Evolutionary conservation across 1,140 invertebrate genomes (phyloP).

Genomic region (Caenorhabditis tropicalis): DNA sequence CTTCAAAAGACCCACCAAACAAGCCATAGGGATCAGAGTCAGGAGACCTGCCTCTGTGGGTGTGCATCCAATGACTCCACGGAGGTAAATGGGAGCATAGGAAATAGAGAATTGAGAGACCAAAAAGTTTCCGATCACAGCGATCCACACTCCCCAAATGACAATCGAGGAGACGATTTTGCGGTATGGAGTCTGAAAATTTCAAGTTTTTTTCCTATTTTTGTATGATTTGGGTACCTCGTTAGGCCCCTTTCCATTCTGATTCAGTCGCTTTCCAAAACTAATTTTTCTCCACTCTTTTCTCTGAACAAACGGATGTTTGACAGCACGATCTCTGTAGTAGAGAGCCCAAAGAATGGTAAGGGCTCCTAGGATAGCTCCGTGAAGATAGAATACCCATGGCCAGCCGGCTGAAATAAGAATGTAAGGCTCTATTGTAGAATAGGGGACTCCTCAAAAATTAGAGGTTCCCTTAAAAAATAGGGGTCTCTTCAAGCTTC

Average conservation of each 20-base stretch:
- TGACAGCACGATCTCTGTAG: constrained; percentile 52
- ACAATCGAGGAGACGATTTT: constrained; percentile 52
- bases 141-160: constrained; percentile 61
- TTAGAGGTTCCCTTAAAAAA: too few relatives aligned
- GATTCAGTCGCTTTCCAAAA: constrained; percentile 35
- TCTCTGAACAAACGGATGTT: constrained; percentile 53
- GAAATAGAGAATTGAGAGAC: constrained; percentile 60
- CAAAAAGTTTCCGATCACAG: constrained; percentile 55
- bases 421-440: neutral
- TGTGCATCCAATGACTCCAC: constrained; percentile 43
- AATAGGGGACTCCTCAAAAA: too few relatives aligned
- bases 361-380: constrained; percentile 30
- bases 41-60: constrained; percentile 52
- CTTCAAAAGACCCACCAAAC: neutral
- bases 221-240: neutral
- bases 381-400: constrained; percentile 56
- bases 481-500: too few relatives aligned
- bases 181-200: constrained; percentile 54
- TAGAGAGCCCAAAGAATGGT: constrained; percentile 53
- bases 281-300: constrained; percentile 52
- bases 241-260: neutral
- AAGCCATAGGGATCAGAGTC: constrained; percentile 52
- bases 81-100: constrained; percentile 54
- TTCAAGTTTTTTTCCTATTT: neutral
- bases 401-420: constrained; percentile 57